A percentile compares a stretch with the other conserved stretches of the same genome.
phyloP scores from a whole-genome alignment of 2,888 invertebrate genomes.

The Lepidochitona cinerea region DNA sequence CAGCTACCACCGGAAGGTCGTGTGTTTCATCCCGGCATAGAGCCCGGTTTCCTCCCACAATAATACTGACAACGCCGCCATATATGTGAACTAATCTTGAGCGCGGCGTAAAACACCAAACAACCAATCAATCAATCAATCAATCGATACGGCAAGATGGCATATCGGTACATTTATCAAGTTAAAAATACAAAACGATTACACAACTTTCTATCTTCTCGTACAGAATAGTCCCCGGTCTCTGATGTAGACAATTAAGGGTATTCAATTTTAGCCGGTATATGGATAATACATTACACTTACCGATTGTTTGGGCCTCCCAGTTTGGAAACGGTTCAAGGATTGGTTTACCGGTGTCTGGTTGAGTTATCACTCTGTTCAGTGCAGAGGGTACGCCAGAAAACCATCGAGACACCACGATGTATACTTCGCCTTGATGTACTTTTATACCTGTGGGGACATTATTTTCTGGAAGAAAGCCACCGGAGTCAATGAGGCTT shows the following conservation, averaged over 20 bases:
- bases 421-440: slow-evolving; percentile 35
- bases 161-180: background rate
- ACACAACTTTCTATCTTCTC: too few species aligned
- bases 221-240: too few species aligned
- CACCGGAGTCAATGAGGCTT: slow-evolving; percentile 24
- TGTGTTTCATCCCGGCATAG: background rate
- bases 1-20: too few species aligned
- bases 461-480: slow-evolving; percentile 35
- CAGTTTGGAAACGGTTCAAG: background rate
- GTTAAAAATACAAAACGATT: background rate
- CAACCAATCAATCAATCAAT: background rate
- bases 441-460: slow-evolving; percentile 45
- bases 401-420: slow-evolving; percentile 39
- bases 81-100: background rate
- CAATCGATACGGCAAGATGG: background rate
- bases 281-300: too few species aligned
- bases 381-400: background rate
- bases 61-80: too few species aligned
- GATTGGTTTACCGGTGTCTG: background rate
- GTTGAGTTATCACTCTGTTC: background rate
- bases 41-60: background rate
- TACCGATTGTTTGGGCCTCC: background rate
- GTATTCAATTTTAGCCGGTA: too few species aligned
- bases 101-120: background rate
- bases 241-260: too few species aligned